These are phyloP conservation scores for Itoplectis maculator DNA, from an alignment of 2,888 invertebrate genomes.

Conservation along the genomic window DNA sequence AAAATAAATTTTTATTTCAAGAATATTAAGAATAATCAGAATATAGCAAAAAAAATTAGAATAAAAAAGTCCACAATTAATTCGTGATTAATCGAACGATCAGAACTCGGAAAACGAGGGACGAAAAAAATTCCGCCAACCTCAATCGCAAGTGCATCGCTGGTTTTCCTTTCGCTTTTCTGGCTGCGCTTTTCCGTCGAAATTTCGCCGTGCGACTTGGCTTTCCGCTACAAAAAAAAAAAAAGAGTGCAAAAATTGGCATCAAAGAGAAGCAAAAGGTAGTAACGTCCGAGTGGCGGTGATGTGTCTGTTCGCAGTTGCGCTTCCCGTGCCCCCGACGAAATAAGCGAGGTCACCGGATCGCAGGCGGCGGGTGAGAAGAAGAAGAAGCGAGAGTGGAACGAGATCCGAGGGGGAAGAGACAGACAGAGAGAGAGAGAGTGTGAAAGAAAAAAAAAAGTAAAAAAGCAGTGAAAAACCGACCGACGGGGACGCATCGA, in stretches of 20 bases:
- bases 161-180: neutral
- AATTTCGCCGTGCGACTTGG: neutral
- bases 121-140: too few relatives aligned
- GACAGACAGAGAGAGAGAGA: constrained; percentile 52
- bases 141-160: too few relatives aligned
- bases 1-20: too few relatives aligned
- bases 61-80: too few relatives aligned
- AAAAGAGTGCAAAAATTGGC: neutral
- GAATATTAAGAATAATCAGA: too few relatives aligned
- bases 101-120: too few relatives aligned
- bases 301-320: constrained; percentile 78
- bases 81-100: too few relatives aligned
- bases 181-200: neutral
- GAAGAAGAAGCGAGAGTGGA: constrained; percentile 27
- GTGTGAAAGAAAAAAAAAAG: constrained; percentile 50
- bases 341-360: constrained; percentile 74
- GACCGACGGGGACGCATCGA: constrained; percentile 20
- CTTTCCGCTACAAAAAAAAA: neutral
- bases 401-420: constrained; percentile 27
- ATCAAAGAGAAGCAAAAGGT: neutral
- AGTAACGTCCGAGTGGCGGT: constrained; percentile 53
- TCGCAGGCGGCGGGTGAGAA: constrained; percentile 50
- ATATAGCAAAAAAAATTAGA: too few relatives aligned
- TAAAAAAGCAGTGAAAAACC: constrained; percentile 51
- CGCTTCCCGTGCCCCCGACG: constrained; percentile 76